Evolutionary conservation across 2,113 vertebrate species (phyloP).

Genomic region (Poeciliopsis turrubarensis): DNA sequence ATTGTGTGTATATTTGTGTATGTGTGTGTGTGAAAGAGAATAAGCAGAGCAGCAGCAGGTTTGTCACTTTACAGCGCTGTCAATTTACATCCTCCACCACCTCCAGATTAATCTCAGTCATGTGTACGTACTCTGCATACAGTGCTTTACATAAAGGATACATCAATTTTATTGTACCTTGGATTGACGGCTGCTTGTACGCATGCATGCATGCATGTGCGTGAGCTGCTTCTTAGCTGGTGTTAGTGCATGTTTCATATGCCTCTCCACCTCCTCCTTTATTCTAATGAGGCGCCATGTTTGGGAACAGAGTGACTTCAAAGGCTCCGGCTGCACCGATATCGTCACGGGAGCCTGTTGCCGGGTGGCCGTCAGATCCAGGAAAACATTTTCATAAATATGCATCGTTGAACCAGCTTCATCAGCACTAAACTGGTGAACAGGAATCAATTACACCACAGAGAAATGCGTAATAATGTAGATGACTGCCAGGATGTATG

Average conservation of each 20-base stretch:
- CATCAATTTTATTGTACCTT: slow-evolving; percentile 76
- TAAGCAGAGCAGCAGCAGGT: slow-evolving; percentile 57
- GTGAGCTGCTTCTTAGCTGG: slow-evolving; percentile 56
- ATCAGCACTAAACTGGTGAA: slow-evolving; percentile 63
- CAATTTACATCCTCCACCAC: slow-evolving; percentile 73
- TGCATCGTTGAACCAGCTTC: slow-evolving; percentile 65
- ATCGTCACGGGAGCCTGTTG: slow-evolving; percentile 68
- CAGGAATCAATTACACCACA: slow-evolving; percentile 26
- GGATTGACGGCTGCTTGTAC: slow-evolving; percentile 44
- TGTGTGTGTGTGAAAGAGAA: slow-evolving; percentile 38
- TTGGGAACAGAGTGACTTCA: slow-evolving; percentile 75
- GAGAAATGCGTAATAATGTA: not conserved
- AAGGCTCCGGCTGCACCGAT: slow-evolving; percentile 66
- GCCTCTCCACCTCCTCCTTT: slow-evolving; percentile 35
- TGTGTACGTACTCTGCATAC: slow-evolving; percentile 78
- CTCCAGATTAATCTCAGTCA: slow-evolving; percentile 76
- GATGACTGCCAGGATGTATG: not conserved
- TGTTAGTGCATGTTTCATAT: slow-evolving; percentile 25
- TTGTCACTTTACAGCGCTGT: slow-evolving; percentile 76
- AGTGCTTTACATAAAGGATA: slow-evolving; percentile 79
- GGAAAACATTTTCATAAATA: slow-evolving; percentile 75
- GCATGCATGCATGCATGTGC: not conserved
- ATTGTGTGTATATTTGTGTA: slow-evolving; percentile 35
- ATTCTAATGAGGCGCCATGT: slow-evolving; percentile 72
- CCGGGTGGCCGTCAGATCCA: slow-evolving; percentile 43